These are phyloP conservation scores for Dipus sagitta DNA, from an alignment of 2,797 vertebrate species.

Conservation along the genomic window DNA sequence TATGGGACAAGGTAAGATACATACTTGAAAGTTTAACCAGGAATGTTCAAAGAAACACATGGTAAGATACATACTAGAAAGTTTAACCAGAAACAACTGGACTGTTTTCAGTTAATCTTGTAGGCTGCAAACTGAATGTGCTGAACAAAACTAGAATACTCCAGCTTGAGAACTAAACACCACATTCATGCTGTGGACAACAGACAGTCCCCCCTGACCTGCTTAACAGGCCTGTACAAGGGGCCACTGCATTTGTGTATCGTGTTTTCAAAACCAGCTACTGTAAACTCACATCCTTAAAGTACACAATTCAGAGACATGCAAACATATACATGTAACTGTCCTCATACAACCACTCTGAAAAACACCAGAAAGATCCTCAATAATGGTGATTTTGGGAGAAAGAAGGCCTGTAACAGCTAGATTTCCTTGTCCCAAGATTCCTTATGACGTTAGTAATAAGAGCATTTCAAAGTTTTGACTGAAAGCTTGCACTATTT, in stretches of 20 bases:
- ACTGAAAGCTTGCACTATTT: background rate
- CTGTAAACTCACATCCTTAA: background rate
- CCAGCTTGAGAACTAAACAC: background rate
- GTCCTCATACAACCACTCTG: background rate
- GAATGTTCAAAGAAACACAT: background rate
- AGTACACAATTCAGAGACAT: background rate
- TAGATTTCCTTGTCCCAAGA: background rate
- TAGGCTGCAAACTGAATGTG: background rate
- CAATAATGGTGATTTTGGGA: background rate
- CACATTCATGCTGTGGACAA: background rate
- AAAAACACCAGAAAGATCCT: background rate
- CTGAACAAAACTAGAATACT: background rate
- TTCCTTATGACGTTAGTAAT: background rate
- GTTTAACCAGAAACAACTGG: background rate
- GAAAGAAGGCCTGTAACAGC: background rate
- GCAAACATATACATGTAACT: background rate
- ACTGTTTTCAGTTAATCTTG: background rate
- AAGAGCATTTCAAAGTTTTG: background rate
- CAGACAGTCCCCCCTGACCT: fast-evolving
- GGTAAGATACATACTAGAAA: fast-evolving
- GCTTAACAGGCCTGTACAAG: background rate
- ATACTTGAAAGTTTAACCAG: fast-evolving
- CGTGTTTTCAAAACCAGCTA: background rate
- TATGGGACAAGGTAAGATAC: fast-evolving
- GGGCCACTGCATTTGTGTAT: background rate